phyloP scores from a whole-genome alignment of 2,113 vertebrate species.

The Sphaerodactylus townsendi region DNA sequence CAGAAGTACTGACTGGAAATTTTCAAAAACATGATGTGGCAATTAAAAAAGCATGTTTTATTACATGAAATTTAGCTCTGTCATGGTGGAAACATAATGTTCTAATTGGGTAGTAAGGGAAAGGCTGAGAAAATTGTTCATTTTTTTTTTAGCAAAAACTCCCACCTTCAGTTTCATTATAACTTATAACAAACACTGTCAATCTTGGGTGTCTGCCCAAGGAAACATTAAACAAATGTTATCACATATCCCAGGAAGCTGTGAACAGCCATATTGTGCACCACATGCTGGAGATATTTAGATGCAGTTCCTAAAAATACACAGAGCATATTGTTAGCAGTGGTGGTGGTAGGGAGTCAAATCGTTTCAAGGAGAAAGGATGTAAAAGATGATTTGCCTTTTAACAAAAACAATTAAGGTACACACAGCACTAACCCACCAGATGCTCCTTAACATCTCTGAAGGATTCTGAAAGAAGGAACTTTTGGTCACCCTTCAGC shows the following conservation, averaged over 20 bases:
- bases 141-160: constrained; percentile 27
- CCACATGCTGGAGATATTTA: constrained; percentile 40
- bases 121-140: constrained; percentile 15
- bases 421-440: not conserved
- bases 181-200: not conserved
- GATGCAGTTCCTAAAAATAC: constrained; percentile 10
- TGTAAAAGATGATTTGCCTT: not conserved
- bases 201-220: constrained; percentile 27
- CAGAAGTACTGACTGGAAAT: too few species aligned
- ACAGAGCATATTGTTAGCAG: constrained; percentile 2
- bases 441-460: not conserved
- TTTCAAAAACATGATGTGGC: not conserved
- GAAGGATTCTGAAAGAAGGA: not conserved
- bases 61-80: too few species aligned
- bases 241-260: constrained; percentile 25
- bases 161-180: constrained; percentile 31
- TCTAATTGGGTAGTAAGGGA: not conserved
- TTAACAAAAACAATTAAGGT: not conserved
- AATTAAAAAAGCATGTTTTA: not conserved
- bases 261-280: constrained; percentile 27
- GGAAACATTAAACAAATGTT: constrained; percentile 51
- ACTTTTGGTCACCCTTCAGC: not conserved
- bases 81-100: too few species aligned
- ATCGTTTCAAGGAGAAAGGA: constrained; percentile 3
- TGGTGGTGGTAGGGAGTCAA: not conserved